A percentile compares a stretch with the other conserved stretches of the same genome.
Evolutionary conservation across 2,113 vertebrate genomes (phyloP).

Genomic region (Dasypus novemcinctus): DNA sequence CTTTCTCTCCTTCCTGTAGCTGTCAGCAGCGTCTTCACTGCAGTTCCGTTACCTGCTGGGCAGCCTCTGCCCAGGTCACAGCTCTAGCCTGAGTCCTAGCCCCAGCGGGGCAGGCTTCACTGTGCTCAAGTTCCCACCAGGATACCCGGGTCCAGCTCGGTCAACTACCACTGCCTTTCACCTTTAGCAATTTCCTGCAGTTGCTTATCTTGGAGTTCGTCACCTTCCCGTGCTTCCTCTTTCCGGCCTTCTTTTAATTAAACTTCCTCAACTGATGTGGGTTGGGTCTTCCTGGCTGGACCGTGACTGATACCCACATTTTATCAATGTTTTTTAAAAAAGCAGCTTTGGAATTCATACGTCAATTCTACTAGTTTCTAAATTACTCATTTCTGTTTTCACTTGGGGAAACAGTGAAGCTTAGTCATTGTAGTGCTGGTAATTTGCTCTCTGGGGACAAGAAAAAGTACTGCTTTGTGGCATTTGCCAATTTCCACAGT

Average conservation of each 20-base stretch:
- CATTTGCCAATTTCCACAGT: not conserved
- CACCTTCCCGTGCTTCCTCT: not conserved
- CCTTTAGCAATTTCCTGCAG: not conserved
- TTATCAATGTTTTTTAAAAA: not conserved
- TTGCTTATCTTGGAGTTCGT: not conserved
- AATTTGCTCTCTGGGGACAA: not conserved
- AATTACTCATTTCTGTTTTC: slow-evolving; percentile 8
- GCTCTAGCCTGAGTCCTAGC: not conserved
- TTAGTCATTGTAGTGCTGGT: not conserved
- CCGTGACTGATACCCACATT: not conserved
- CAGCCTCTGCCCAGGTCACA: not conserved
- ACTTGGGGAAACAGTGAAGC: not conserved
- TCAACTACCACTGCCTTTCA: not conserved
- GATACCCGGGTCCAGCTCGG: too few relatives aligned
- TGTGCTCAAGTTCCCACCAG: not conserved
- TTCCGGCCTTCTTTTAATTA: not conserved
- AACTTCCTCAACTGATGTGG: not conserved
- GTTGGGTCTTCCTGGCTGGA: not conserved
- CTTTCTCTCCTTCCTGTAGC: not conserved
- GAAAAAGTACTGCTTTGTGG: not conserved
- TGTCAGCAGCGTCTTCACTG: not conserved
- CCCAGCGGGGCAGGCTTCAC: not conserved
- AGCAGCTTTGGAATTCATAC: not conserved
- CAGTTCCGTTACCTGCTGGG: not conserved
- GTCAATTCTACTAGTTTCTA: not conserved